Conservation (phyloP, 2,797 vertebrate species). For the Morus bassanus region DNA sequence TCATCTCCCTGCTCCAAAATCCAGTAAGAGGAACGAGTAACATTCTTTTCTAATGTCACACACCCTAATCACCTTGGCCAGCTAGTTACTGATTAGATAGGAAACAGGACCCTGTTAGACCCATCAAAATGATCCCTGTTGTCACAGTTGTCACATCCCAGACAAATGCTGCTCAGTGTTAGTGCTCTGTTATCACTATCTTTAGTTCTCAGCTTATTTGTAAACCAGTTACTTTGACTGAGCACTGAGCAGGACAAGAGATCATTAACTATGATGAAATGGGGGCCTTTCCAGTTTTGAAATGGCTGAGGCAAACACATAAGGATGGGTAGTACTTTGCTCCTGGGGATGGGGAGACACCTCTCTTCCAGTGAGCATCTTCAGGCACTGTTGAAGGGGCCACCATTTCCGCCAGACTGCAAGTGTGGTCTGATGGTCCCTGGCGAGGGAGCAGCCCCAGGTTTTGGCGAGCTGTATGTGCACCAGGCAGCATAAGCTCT, state of each 20-base stretch:
- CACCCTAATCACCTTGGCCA: neutral
- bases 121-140: neutral
- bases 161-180: neutral
- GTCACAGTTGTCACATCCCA: neutral
- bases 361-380: neutral
- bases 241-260: neutral
- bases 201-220: neutral
- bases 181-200: neutral
- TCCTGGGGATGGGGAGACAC: neutral
- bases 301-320: neutral
- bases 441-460: neutral
- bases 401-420: neutral
- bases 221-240: neutral
- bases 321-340: neutral
- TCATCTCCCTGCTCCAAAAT: neutral
- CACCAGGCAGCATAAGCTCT: rapidly evolving
- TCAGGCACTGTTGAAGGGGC: neutral
- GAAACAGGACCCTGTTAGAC: neutral
- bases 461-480: rapidly evolving
- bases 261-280: neutral
- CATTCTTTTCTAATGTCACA: neutral
- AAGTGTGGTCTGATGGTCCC: neutral
- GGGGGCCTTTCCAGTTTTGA: neutral
- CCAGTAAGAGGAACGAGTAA: neutral
- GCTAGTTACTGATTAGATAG: neutral